These are phyloP conservation scores for Caenorhabditis sulstoni DNA, from an alignment of 2,888 invertebrate species.

Conservation along the genomic window DNA sequence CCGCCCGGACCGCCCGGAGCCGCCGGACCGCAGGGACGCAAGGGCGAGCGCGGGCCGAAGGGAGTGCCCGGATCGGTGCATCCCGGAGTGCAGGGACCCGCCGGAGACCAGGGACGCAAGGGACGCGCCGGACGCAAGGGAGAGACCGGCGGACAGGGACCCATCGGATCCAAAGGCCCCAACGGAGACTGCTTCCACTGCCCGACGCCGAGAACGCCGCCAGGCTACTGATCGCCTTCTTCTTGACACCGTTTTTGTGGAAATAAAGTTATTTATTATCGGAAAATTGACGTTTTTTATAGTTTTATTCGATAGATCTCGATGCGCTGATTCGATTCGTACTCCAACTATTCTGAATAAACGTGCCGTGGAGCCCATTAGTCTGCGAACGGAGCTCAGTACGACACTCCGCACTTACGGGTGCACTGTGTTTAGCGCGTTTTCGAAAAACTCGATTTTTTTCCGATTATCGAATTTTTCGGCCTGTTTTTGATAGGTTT, in stretches of 20 bases:
- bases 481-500: background rate
- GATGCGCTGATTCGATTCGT: too few species aligned
- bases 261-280: too few species aligned
- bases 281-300: too few species aligned
- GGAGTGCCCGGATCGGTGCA: constrained; percentile 68
- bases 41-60: constrained; percentile 70
- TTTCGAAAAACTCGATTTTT: constrained; percentile 3
- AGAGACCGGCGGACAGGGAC: constrained; percentile 70
- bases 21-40: constrained; percentile 65
- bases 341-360: too few species aligned
- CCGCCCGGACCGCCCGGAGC: constrained; percentile 65
- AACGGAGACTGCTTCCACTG: constrained; percentile 74
- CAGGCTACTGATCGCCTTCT: constrained; percentile 64
- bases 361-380: too few species aligned
- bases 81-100: constrained; percentile 68
- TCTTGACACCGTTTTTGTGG: too few species aligned
- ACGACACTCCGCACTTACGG: constrained; percentile 3
- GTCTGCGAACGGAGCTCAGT: too few species aligned
- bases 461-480: background rate
- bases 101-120: constrained; percentile 66
- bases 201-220: constrained; percentile 72
- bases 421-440: background rate
- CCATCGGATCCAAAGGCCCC: constrained; percentile 64
- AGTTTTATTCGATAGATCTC: too few species aligned
- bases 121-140: constrained; percentile 71